Evolutionary conservation across 2,888 invertebrate species (phyloP).

Genomic region (Sphaerophoria taeniata): DNA sequence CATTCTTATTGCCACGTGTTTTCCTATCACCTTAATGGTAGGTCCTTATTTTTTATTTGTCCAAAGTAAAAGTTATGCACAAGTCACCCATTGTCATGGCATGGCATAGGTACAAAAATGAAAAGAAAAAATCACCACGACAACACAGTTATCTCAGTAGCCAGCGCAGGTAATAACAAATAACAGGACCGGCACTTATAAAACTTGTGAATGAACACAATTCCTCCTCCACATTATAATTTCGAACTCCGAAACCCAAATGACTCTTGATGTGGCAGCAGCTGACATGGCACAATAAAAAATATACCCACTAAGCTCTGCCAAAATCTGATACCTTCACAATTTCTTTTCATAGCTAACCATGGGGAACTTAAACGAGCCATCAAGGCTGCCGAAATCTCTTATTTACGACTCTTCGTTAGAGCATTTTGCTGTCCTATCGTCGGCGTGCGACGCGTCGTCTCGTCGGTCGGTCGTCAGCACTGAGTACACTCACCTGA

Average conservation of each 20-base stretch:
- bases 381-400: conserved; percentile 58
- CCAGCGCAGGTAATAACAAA: conserved; percentile 1
- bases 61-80: conserved; percentile 20
- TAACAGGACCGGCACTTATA: background rate
- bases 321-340: conserved; percentile 29
- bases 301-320: background rate
- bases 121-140: background rate
- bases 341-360: conserved; percentile 15
- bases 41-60: background rate
- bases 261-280: background rate
- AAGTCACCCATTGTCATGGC: background rate
- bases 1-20: conserved; percentile 17
- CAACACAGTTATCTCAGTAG: background rate
- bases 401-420: conserved; percentile 60
- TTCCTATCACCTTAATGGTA: too few species aligned
- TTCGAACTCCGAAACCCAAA: background rate
- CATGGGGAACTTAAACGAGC: conserved; percentile 35
- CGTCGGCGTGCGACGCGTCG: too few species aligned
- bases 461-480: too few species aligned
- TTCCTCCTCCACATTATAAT: background rate
- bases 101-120: too few species aligned
- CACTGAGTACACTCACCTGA: conserved; percentile 79
- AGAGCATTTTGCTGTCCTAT: conserved; percentile 11
- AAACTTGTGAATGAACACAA: background rate
- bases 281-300: conserved; percentile 40